Evolutionary conservation across 2,888 invertebrate genomes (phyloP).

Genomic region (Drosophila prostipennis): DNA sequence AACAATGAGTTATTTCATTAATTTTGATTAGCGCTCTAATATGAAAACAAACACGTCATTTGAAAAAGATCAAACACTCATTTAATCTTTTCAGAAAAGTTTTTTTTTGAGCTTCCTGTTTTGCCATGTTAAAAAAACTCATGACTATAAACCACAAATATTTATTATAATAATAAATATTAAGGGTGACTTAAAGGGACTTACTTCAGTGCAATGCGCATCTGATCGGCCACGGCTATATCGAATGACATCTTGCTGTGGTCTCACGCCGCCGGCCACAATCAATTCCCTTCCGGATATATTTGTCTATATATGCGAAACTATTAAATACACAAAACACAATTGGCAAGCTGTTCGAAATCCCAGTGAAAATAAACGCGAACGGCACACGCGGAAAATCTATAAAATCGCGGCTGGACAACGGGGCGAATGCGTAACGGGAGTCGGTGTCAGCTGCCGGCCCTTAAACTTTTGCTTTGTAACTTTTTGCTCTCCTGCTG

Average conservation of each 20-base stretch:
- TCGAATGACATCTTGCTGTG: conserved; percentile 77
- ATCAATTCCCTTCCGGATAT: conserved; percentile 47
- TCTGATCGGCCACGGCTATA: conserved; percentile 82
- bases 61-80: no score
- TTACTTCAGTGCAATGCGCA: conserved; percentile 82
- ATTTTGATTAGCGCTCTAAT: no score
- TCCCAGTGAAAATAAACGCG: conserved; percentile 53
- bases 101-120: no score
- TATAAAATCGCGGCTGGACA: conserved; percentile 26
- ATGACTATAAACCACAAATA: no score
- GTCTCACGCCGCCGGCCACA: conserved; percentile 34
- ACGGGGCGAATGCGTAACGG: conserved; percentile 52
- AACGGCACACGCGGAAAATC: conserved; percentile 37
- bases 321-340: conserved; percentile 29
- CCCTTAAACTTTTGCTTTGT: conserved; percentile 21
- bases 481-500: conserved; percentile 12
- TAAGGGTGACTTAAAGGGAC: conserved; percentile 27
- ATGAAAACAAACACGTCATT: no score
- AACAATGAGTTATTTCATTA: no score
- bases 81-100: no score
- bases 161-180: not conserved
- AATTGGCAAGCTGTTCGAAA: conserved; percentile 49
- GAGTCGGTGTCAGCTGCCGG: not conserved
- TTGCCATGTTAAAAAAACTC: not conserved
- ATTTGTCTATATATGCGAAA: conserved; percentile 2